Evolutionary conservation across 2,888 invertebrate genomes (phyloP).

Genomic region (Epistrophella euchroma): DNA sequence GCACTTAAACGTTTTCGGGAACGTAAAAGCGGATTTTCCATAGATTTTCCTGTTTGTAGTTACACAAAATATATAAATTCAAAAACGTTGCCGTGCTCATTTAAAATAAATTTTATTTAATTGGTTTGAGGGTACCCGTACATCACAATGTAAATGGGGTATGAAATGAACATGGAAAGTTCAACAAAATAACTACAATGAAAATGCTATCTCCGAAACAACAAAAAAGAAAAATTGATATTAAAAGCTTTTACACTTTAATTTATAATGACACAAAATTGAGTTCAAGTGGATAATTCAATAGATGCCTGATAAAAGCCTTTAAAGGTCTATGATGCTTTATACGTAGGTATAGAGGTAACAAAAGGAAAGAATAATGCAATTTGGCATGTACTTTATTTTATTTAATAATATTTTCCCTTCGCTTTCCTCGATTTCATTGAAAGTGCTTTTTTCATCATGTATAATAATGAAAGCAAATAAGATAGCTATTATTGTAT

Average conservation of each 20-base stretch:
- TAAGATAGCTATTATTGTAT: not conserved
- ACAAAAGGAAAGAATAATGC: slow-evolving; percentile 58
- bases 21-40: too few species aligned
- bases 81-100: not conserved
- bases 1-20: too few species aligned
- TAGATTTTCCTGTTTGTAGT: too few species aligned
- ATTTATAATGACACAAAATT: slow-evolving; percentile 60
- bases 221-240: slow-evolving; percentile 24
- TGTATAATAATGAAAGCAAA: slow-evolving; percentile 5
- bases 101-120: not conserved
- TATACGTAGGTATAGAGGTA: slow-evolving; percentile 7
- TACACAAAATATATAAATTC: too few species aligned
- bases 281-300: slow-evolving; percentile 56
- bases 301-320: slow-evolving; percentile 64
- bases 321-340: slow-evolving; percentile 51
- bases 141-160: not conserved
- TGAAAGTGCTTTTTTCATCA: slow-evolving; percentile 19
- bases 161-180: slow-evolving; percentile 6
- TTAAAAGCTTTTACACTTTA: slow-evolving; percentile 51
- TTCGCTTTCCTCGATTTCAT: slow-evolving; percentile 8
- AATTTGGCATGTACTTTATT: slow-evolving; percentile 63
- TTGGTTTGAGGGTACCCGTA: not conserved
- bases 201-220: not conserved
- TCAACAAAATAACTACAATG: slow-evolving; percentile 3
- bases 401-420: slow-evolving; percentile 54